Evolutionary conservation across 2,888 invertebrate species (phyloP).

Genomic region (Choristoneura rosaceana): DNA sequence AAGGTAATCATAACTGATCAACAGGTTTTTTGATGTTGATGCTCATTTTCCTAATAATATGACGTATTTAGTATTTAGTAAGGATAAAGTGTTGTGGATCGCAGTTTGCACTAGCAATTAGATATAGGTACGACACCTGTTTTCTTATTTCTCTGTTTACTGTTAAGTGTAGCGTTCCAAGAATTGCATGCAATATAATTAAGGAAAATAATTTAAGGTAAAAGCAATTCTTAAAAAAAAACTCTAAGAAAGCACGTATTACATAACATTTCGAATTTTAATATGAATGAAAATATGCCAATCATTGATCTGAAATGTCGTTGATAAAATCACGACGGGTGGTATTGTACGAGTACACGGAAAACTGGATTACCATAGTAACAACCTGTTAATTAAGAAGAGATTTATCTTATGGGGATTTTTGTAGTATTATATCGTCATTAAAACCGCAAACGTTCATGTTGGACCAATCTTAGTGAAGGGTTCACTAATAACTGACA

Average conservation of each 20-base stretch:
- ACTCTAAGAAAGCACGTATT: background rate
- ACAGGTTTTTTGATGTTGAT: slow-evolving; percentile 9
- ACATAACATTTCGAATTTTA: background rate
- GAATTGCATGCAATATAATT: slow-evolving; percentile 14
- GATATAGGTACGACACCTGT: background rate
- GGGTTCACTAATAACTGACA: background rate
- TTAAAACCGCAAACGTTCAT: slow-evolving; percentile 39
- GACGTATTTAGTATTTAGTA: slow-evolving; percentile 11
- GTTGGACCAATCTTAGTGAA: background rate
- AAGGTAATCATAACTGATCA: slow-evolving; percentile 12
- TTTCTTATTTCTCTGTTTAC: slow-evolving; percentile 30
- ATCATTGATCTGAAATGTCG: background rate
- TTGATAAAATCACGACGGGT: slow-evolving; percentile 11
- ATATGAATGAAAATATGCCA: slow-evolving; percentile 1
- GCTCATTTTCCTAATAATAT: slow-evolving; percentile 13
- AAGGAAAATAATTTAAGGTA: background rate
- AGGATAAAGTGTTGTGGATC: slow-evolving; percentile 10
- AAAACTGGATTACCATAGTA: slow-evolving; percentile 7
- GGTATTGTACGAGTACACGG: background rate
- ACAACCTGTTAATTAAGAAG: background rate
- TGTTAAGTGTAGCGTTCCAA: slow-evolving; percentile 10
- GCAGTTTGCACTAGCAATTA: slow-evolving; percentile 24
- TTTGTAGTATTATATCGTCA: slow-evolving; percentile 49
- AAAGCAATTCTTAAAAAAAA: background rate
- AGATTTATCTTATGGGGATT: slow-evolving; percentile 22